Evolutionary conservation across 2,888 invertebrate genomes (phyloP).

Genomic region (Troides aeacus): DNA sequence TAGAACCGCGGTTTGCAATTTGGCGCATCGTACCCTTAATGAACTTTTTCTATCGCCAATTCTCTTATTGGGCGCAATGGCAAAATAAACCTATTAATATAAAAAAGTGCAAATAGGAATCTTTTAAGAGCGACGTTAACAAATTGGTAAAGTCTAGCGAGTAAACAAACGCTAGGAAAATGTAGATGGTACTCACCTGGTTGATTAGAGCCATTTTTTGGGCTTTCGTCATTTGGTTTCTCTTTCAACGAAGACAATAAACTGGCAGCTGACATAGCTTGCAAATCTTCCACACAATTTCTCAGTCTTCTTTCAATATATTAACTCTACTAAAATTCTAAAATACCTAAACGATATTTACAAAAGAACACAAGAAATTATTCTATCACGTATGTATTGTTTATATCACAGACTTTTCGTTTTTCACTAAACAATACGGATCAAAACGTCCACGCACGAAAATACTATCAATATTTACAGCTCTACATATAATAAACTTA

Average conservation of each 20-base stretch:
- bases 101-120: conserved; percentile 8
- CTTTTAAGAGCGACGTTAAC: not conserved
- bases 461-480: conserved; percentile 79
- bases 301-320: conserved; percentile 78
- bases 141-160: not conserved
- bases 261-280: conserved; percentile 79
- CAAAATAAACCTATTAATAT: no score
- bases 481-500: conserved; percentile 77
- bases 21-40: not conserved
- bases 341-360: conserved; percentile 78
- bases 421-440: conserved; percentile 79
- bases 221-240: conserved; percentile 70
- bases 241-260: conserved; percentile 75
- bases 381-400: conserved; percentile 78
- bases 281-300: conserved; percentile 65
- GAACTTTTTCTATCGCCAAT: not conserved
- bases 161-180: conserved; percentile 1
- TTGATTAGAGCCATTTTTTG: conserved; percentile 65
- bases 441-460: conserved; percentile 81
- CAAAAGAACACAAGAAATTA: conserved; percentile 76
- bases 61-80: conserved; percentile 5
- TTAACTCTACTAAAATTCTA: conserved; percentile 74
- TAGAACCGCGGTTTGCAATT: not conserved
- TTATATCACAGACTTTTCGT: conserved; percentile 83
- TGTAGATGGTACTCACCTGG: conserved; percentile 58